These are phyloP conservation scores for Halesus radiatus DNA, from an alignment of 1,140 invertebrate genomes.

Conservation along the genomic window DNA sequence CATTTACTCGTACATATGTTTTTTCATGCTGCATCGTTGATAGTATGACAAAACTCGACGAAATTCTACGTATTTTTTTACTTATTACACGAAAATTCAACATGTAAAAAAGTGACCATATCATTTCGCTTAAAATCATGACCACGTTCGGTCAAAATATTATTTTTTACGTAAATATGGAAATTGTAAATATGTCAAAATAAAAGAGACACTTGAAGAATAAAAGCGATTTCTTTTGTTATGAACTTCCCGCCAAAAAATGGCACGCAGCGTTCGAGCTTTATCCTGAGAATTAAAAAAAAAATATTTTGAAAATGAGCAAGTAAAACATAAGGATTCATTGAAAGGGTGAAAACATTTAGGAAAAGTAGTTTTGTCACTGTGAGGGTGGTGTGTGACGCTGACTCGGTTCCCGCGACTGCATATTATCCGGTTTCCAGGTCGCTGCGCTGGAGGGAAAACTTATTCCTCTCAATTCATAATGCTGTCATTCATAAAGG, in stretches of 20 bases:
- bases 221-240: conserved; percentile 27
- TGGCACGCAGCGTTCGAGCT: neutral
- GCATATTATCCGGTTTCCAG: conserved; percentile 11
- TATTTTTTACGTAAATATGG: too few species aligned
- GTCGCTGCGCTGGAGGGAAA: conserved; percentile 30
- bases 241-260: conserved; percentile 34
- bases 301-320: neutral
- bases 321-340: neutral
- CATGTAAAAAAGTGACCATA: too few species aligned
- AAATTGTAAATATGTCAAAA: conserved; percentile 24
- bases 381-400: neutral
- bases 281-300: neutral
- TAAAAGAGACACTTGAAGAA: conserved; percentile 29
- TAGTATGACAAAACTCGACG: too few species aligned
- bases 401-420: neutral
- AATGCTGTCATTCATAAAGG: conserved; percentile 49
- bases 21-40: too few species aligned
- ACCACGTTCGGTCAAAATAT: too few species aligned
- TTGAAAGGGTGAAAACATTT: neutral
- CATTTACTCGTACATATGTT: too few species aligned
- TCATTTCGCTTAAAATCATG: neutral
- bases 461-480: conserved; percentile 47
- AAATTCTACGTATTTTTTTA: too few species aligned
- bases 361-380: neutral
- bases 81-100: too few species aligned